phyloP scores from a whole-genome alignment of 2,113 vertebrate species.

The Etheostoma cragini region DNA sequence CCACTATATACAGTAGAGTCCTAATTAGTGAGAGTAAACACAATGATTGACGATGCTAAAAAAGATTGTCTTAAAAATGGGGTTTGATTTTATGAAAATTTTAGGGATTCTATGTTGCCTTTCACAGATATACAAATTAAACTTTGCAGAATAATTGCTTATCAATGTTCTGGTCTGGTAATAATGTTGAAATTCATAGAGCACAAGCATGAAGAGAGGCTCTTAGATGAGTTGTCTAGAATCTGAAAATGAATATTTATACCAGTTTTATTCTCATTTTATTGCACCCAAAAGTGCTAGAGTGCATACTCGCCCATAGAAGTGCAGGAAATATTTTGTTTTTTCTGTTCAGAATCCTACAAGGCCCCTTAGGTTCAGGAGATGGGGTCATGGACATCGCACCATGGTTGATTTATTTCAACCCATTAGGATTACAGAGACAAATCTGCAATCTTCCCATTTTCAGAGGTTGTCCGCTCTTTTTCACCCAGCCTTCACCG shows the following conservation, averaged over 20 bases:
- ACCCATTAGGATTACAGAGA: constrained; percentile 78
- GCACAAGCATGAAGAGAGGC: neutral
- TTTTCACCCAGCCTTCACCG: constrained; percentile 57
- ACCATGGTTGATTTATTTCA: constrained; percentile 80
- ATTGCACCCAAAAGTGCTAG: constrained; percentile 4
- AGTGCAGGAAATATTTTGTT: constrained; percentile 44
- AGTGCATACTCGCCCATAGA: neutral
- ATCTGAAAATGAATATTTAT: constrained; percentile 23
- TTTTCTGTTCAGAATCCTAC: constrained; percentile 57
- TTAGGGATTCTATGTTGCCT: neutral
- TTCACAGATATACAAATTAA: neutral
- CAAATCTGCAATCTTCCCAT: constrained; percentile 70
- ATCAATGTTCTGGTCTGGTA: neutral
- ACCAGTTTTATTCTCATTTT: constrained; percentile 8
- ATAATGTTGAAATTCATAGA: constrained; percentile 10
- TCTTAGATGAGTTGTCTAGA: constrained; percentile 7
- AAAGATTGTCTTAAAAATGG: neutral
- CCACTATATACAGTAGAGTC: too few species aligned
- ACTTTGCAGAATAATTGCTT: neutral
- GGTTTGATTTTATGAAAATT: neutral
- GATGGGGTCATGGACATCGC: constrained; percentile 76
- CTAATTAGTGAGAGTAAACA: neutral
- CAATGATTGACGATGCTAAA: neutral
- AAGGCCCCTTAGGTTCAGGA: constrained; percentile 71
- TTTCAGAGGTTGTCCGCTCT: constrained; percentile 63